Base-by-base conservation (phyloP, 1,140 invertebrate genomes). In the Drosophila leontia region DNA sequence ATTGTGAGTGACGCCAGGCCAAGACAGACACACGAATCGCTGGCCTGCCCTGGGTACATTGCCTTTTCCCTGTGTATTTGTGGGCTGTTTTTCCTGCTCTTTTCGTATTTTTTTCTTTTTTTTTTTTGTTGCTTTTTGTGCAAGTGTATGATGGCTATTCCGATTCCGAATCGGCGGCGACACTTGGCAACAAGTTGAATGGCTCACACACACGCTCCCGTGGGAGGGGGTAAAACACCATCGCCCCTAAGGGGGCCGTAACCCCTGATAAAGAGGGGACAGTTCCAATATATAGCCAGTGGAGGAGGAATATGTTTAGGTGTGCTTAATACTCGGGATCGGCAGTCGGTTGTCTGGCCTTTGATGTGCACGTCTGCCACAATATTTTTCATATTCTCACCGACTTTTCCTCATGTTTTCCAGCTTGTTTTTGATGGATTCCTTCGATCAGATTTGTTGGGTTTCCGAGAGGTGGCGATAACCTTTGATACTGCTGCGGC, bases 141-240 rank as follows among this genome's bases (percentile, higher is more conserved):
- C 29, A 32, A 32, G 48, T 51, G 48, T 51, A 55, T 44, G 70
- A 67, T 76, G 51, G 50, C 70, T 75, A 69, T 69, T 67, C 62
- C 67, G 34, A 70, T 39, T 70, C 64, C 48, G 48, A 70, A 68
- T 70, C 67, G 48, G 47, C 41, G 39, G 58, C 58, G 65, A 68
- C 75, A 84, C 82, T 84, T 84, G 82, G 82, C 82, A 84, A 84
- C 77, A 84, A 84, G 82, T 84, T 84, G 81, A 84, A 84, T 80
- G 23, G 35, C 60, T 47, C 70, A 67, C 64, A 42, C 53, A 23
- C 53, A 55, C 17, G n/a, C n/a, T 32, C 34, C 19, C 62, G 29
- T 47, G 50, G 41, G 45, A 62, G 44, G 59, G 48, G 34, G 12
- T 19, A 19, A 23, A 56, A 17, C 45, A 53, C 37, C 45, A 53